Evolutionary conservation across 2,888 invertebrate species (phyloP).

Genomic region (Eustalomyia histrio): DNA sequence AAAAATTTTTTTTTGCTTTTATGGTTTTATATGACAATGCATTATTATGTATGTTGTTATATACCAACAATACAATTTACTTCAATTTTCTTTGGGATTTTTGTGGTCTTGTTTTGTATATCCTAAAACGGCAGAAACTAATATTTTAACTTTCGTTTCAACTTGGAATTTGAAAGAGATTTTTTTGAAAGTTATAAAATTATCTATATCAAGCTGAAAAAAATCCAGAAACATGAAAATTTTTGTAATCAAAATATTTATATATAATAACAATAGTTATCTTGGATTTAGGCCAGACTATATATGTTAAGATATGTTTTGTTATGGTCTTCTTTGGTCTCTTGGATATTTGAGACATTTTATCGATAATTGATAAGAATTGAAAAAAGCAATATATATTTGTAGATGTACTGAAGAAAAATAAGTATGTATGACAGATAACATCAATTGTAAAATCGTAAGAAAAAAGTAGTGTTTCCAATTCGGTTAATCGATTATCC

Average conservation of each 20-base stretch:
- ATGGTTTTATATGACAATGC: conserved; percentile 55
- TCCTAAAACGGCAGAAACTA: not conserved
- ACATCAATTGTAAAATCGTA: not conserved
- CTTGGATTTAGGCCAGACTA: not conserved
- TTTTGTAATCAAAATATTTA: no score
- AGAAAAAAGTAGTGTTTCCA: no score
- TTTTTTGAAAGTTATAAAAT: no score
- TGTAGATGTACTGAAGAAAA: conserved; percentile 14
- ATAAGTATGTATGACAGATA: not conserved
- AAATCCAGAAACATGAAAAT: no score
- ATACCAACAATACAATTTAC: conserved; percentile 5
- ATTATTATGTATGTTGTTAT: conserved; percentile 39
- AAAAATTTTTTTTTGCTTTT: not conserved
- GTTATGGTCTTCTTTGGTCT: conserved; percentile 12
- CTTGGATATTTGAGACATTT: conserved; percentile 60
- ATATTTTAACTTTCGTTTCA: no score
- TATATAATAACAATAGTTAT: not conserved
- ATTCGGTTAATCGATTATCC: no score
- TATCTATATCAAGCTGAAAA: not conserved
- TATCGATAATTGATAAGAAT: conserved; percentile 64
- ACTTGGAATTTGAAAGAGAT: no score
- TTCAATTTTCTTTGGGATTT: not conserved
- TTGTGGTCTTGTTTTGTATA: not conserved
- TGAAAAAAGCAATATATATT: conserved; percentile 28
- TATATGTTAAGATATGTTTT: not conserved